These are phyloP conservation scores for Plecotus auritus DNA, from an alignment of 2,113 vertebrate genomes.

Conservation along the genomic window DNA sequence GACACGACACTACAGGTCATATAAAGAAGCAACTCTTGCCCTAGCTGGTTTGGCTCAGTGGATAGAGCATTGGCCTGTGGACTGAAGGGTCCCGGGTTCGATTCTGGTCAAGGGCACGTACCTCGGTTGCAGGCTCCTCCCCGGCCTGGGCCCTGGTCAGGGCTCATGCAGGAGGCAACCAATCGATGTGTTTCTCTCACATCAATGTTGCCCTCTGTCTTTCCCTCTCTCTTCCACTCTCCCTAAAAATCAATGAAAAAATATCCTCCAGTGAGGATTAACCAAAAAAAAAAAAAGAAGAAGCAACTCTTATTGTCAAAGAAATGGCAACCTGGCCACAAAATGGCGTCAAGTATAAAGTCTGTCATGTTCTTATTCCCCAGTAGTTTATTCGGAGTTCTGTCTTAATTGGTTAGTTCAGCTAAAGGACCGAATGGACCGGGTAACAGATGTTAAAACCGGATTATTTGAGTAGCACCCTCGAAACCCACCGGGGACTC, in stretches of 20 bases:
- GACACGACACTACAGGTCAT: fast-evolving
- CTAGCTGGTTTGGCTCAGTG: no score
- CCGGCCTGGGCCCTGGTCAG: no score
- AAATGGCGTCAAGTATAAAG: neutral
- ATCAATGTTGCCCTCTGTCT: no score
- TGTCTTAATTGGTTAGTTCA: neutral
- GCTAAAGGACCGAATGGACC: neutral
- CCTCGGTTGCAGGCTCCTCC: no score
- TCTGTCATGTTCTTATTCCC: neutral
- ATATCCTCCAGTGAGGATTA: no score
- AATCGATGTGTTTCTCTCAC: no score
- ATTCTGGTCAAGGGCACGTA: no score
- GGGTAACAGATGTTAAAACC: neutral
- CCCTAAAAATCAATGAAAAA: no score
- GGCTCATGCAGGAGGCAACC: no score
- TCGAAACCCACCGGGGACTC: neutral
- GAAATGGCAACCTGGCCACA: neutral
- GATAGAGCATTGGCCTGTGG: no score
- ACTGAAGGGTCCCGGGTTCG: no score
- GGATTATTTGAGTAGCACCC: neutral
- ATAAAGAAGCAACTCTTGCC: neutral
- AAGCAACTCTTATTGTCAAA: neutral
- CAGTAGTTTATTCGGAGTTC: neutral
- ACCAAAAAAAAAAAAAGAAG: neutral
- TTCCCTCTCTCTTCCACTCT: no score